Evolutionary conservation across 2,113 vertebrate species (phyloP).

Genomic region (Brachypodius melanocephalos): DNA sequence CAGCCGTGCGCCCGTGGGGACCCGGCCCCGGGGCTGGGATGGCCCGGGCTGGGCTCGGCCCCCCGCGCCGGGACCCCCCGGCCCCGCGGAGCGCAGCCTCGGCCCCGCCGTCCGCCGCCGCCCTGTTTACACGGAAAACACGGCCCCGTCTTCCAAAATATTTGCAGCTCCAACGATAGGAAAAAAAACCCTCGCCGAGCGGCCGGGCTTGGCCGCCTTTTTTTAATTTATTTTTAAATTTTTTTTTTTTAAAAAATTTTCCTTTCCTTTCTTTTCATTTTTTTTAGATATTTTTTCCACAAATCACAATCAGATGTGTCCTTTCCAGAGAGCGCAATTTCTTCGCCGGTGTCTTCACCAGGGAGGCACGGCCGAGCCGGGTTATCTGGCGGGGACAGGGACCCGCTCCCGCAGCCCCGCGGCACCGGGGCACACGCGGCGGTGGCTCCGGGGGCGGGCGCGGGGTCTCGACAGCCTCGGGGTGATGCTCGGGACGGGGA

Average conservation of each 20-base stretch:
- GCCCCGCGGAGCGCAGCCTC: background rate
- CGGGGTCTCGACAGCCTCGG: background rate
- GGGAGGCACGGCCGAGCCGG: background rate
- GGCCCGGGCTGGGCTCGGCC: background rate
- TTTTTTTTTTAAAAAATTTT: background rate
- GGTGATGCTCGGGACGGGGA: background rate
- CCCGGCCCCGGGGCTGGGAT: too few relatives aligned
- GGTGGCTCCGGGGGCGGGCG: background rate
- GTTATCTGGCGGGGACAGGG: background rate
- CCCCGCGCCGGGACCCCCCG: too few relatives aligned
- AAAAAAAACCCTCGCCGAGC: background rate
- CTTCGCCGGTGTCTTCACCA: background rate
- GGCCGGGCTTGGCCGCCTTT: background rate
- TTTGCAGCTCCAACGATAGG: background rate
- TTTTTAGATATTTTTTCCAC: too few relatives aligned
- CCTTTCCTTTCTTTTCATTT: background rate
- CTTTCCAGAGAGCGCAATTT: background rate
- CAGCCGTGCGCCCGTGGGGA: background rate
- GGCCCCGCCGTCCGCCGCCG: background rate
- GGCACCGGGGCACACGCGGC: background rate
- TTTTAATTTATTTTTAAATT: too few relatives aligned
- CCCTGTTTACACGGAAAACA: background rate
- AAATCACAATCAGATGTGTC: constrained; percentile 42
- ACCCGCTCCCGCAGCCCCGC: background rate
- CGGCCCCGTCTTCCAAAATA: constrained; percentile 10